Evolutionary conservation across 1,140 invertebrate genomes (phyloP), one percentile per base, ranked within the genome.

Genomic region (Diorhabda sublineata): DNA sequence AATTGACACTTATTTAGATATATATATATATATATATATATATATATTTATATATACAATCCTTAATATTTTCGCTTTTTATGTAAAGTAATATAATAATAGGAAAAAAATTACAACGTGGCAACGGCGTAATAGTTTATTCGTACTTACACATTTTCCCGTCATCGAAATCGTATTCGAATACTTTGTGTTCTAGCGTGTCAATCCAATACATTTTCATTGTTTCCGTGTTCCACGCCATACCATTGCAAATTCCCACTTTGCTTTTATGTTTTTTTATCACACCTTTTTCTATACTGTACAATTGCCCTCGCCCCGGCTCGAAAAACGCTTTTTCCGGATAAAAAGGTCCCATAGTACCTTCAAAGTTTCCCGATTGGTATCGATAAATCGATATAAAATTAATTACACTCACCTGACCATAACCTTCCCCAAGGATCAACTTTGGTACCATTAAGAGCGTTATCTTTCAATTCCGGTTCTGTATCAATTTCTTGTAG

Each of bases 401-500:
- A 26, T 26, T 26, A 26, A 26, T 26, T 26, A 26, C 26, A 26
- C 26, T 7, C 76, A 91, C 91, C 91, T 68, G 87, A 85, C 86
- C 90, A 94, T 2, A 96, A 81, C 56, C 92, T 83, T 43, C 94
- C 94, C 4, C 75, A 80, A 0, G 88, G 85, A 80, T 96, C 94
- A 69, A 89, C 89, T 82, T 96, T 96, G 11, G 87, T 93, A 78
- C 95, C 93, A 76, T 96, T 96, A 70, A 92, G 87, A 72, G 91
- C 83, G 73, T 89, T 93, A 2, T 78, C 79, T 52, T 43, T 56
- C 41, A 71, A 45, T 58, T 64, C 61, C 1, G 76, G 77, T 42
- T 86, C 81, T 0, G 74, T 71, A 58, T 93, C 91, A 1, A 93
- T 86, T 64, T 86, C 85, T 2, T 82, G 81, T 26, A 87, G 80